A percentile compares a stretch with the other conserved stretches of the same genome.
Evolutionary conservation across 2,113 vertebrate genomes (phyloP).

Genomic region (Passer domesticus): DNA sequence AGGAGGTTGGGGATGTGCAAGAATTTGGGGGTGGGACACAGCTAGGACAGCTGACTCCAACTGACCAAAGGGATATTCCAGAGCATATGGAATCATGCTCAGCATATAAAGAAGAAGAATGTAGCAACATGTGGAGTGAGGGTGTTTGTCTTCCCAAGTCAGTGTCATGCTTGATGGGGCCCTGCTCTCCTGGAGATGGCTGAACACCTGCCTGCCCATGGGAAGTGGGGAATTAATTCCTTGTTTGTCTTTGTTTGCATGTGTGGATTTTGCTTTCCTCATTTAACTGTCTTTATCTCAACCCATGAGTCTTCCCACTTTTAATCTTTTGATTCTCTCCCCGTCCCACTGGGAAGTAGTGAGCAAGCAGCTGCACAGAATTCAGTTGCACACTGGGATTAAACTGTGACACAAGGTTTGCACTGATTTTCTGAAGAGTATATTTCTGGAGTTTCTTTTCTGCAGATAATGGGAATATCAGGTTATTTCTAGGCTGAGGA

Average conservation of each 20-base stretch:
- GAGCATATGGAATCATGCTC: neutral
- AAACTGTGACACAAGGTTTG: neutral
- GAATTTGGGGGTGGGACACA: neutral
- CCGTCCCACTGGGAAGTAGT: neutral
- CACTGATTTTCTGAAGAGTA: neutral
- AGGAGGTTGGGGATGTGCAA: neutral
- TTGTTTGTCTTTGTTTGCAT: neutral
- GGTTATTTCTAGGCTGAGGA: neutral
- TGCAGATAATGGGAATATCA: neutral
- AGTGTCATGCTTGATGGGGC: rapidly evolving
- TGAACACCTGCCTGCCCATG: neutral
- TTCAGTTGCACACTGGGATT: neutral
- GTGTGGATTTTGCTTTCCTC: neutral
- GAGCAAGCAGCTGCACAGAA: rapidly evolving
- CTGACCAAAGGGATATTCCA: neutral
- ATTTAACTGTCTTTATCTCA: neutral
- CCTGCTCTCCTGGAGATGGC: neutral
- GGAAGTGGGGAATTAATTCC: neutral
- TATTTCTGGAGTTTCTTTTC: neutral
- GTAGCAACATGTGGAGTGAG: neutral
- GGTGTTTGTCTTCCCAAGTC: neutral
- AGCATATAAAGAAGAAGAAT: neutral
- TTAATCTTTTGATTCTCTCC: neutral
- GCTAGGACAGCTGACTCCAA: neutral
- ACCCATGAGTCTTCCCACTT: neutral